A percentile compares a stretch with the other conserved stretches of the same genome.
Evolutionary conservation across 2,113 vertebrate genomes (phyloP).

Genomic region (Leptobrachium ailaonicum): DNA sequence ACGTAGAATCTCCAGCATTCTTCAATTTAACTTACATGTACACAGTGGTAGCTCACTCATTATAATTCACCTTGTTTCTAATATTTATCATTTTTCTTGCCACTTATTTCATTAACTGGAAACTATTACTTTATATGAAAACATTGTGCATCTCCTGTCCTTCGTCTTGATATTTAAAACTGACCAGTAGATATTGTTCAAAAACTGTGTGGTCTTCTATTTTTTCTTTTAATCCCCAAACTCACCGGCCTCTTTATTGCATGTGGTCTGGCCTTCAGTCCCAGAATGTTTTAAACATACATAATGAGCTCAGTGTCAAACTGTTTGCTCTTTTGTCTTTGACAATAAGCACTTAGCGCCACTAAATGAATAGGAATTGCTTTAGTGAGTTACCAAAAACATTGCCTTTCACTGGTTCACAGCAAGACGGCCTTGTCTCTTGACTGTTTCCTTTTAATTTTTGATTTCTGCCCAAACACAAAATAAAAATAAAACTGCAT

Average conservation of each 20-base stretch:
- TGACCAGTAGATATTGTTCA: constrained; percentile 60
- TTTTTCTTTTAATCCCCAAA: constrained; percentile 70
- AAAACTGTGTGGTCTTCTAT: constrained; percentile 57
- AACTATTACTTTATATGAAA: not conserved
- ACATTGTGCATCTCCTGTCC: not conserved
- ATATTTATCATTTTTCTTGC: no score
- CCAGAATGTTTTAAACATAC: constrained; percentile 86
- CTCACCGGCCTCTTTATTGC: constrained; percentile 64
- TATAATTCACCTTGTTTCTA: no score
- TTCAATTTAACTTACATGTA: no score
- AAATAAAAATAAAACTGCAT: no score
- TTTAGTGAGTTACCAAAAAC: constrained; percentile 89
- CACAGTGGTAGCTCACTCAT: no score
- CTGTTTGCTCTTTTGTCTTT: constrained; percentile 85
- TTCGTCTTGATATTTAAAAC: constrained; percentile 67
- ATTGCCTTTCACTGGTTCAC: constrained; percentile 61
- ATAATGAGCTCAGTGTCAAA: constrained; percentile 87
- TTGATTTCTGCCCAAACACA: no score
- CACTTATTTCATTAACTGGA: no score
- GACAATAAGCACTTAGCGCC: constrained; percentile 87
- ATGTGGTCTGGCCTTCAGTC: constrained; percentile 83
- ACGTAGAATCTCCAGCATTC: no score
- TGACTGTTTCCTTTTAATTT: not conserved
- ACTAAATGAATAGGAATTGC: constrained; percentile 89
- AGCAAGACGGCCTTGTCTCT: not conserved